A percentile compares a stretch with the other conserved stretches of the same genome.
Conservation (phyloP, 2,113 vertebrate genomes). For the Labeo catla region DNA sequence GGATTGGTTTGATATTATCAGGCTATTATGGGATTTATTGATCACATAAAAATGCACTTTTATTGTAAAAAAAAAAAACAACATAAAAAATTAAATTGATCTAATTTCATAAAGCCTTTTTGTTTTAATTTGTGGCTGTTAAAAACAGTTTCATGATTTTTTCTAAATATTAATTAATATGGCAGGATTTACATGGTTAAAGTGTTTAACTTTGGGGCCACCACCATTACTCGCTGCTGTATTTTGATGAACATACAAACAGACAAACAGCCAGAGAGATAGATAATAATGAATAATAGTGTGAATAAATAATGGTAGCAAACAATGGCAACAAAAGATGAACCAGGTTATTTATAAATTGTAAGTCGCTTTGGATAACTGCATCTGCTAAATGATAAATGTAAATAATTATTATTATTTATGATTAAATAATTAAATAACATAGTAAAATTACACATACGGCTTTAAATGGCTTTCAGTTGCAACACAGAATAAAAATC, state of each 20-base stretch:
- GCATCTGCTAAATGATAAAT: too few species aligned
- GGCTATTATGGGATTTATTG: background rate
- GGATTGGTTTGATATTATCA: background rate
- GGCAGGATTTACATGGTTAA: background rate
- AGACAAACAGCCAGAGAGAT: background rate
- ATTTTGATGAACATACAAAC: background rate
- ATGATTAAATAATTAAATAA: too few species aligned
- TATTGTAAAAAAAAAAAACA: too few species aligned
- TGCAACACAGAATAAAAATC: too few species aligned
- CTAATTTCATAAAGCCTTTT: background rate
- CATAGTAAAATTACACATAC: too few species aligned
- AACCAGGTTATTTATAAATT: background rate
- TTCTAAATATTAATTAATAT: background rate
- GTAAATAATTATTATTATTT: too few species aligned
- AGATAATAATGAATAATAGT: background rate
- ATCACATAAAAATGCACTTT: too few species aligned
- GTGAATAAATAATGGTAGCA: background rate
- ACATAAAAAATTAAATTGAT: background rate
- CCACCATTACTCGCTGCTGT: background rate
- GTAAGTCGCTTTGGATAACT: too few species aligned
- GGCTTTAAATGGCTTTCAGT: too few species aligned
- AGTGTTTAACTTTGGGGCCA: background rate
- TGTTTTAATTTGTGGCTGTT: background rate
- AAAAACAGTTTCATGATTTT: background rate
- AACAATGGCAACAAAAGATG: background rate